These are phyloP conservation scores for Plagodis dolabraria DNA, from an alignment of 2,888 invertebrate genomes.

Conservation along the genomic window DNA sequence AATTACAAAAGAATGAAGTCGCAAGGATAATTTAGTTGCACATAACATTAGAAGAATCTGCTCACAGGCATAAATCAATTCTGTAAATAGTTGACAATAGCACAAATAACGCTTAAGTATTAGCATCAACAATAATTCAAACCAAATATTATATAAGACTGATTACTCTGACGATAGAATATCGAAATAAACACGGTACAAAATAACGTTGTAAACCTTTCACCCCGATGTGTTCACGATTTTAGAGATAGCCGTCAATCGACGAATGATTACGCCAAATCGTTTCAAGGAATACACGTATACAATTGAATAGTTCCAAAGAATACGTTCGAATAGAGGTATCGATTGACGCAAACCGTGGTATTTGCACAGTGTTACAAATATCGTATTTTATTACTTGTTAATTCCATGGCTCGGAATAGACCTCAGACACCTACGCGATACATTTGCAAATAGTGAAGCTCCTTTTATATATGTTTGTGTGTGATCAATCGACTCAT, in stretches of 20 bases:
- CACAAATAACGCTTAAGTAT: neutral
- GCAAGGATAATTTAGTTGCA: too few relatives aligned
- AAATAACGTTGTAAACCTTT: constrained; percentile 24
- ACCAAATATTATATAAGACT: constrained; percentile 11
- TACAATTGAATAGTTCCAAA: constrained; percentile 25
- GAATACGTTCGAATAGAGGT: constrained; percentile 29
- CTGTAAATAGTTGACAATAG: neutral
- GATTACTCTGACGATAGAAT: constrained; percentile 5
- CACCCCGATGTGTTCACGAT: constrained; percentile 15
- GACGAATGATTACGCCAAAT: constrained; percentile 30
- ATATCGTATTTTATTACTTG: constrained; percentile 47
- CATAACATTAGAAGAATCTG: too few relatives aligned
- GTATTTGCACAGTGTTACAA: constrained; percentile 38
- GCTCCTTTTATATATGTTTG: neutral
- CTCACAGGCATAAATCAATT: too few relatives aligned
- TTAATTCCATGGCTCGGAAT: constrained; percentile 39
- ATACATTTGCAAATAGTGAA: constrained; percentile 1
- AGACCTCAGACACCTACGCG: constrained; percentile 6
- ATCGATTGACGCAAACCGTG: constrained; percentile 43
- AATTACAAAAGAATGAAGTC: too few relatives aligned
- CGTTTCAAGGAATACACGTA: constrained; percentile 34
- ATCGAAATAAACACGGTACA: constrained; percentile 12
- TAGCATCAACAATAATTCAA: constrained; percentile 3
- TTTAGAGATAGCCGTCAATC: constrained; percentile 16
- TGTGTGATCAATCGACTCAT: neutral